Base-by-base conservation (phyloP, 2,797 vertebrate genomes). In the Galago senegalensis region DNA sequence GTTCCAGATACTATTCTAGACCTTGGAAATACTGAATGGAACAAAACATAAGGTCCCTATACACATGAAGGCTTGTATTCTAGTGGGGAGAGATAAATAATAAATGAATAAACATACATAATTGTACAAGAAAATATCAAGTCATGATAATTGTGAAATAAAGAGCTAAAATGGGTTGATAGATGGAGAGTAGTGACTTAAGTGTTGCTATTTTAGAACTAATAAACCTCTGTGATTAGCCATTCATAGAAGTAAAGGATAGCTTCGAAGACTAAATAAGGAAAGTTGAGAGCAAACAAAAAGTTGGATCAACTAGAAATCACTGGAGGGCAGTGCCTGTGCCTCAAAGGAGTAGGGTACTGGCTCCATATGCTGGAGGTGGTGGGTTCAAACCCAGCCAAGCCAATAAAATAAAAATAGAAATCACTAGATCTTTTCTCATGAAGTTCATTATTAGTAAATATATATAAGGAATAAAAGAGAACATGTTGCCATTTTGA, bases 1-100 rank as follows among this genome's bases (percentile, higher is more conserved):
- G 14, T 63, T 49, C 60, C 46, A 80, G 37, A 53, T 75, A 75
- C 58, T 60, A 29, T 79, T 91, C n/a, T 93, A 89, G 75, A 91
- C 63, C 53, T 76, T 81, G 70, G 34, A 7, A n/a, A 13, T 70
- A 23, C 69, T 81, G 46, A 89, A 67, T 43, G 49, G 23, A 89
- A 69, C 1, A 49, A 77, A 56, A 69, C 10, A 7, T 79, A 56
- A 73, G 91, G 11, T 60, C 72, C 8, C 61, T 58, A 11, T 29
- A 73, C 63, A 34, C n/a, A 20, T 53, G 73, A 89, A 96, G 85
- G 43, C 43, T 63, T 79, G 4, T n/a, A 17, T 72, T 91, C 34
- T 91, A 53, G 5, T 65, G 31, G 13, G n/a, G 20, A 91, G n/a
- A 87, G 58, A 65, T 3, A 76, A 80, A 77, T 56, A 73, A 13